Conservation (phyloP, 2,113 vertebrate species). For the Formicarius rufipectus region DNA sequence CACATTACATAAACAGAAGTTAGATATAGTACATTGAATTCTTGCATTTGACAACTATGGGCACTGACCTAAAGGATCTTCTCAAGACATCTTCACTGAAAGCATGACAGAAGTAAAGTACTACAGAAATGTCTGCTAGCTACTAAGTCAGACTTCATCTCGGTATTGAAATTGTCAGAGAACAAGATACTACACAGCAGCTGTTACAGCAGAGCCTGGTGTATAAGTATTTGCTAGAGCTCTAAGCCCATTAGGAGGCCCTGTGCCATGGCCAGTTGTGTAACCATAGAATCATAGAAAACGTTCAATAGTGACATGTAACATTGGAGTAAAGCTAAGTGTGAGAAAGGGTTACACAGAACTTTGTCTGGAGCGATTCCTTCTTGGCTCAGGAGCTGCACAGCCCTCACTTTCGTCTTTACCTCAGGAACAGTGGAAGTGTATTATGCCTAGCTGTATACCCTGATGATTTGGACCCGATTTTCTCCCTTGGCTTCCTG, state of each 20-base stretch:
- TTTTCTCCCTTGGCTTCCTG: neutral
- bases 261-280: neutral
- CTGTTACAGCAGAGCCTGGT: neutral
- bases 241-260: neutral
- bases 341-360: neutral
- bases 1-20: neutral
- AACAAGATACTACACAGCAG: neutral
- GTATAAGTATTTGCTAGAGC: neutral
- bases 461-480: neutral
- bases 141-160: neutral
- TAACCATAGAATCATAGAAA: neutral
- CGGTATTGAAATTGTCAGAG: neutral
- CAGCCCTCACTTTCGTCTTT: neutral
- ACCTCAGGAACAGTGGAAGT: neutral
- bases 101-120: neutral
- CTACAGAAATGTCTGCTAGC: neutral
- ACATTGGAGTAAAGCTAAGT: neutral
- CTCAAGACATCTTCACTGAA: neutral
- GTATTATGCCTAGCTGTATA: neutral
- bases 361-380: neutral
- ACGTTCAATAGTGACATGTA: neutral
- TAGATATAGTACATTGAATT: neutral
- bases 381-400: neutral
- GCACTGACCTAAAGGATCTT: neutral
- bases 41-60: neutral